A percentile compares a stretch with the other conserved stretches of the same genome.
These are phyloP conservation scores for Gonatopus flavifemur DNA, from an alignment of 1,140 invertebrate genomes.

Conservation along the genomic window DNA sequence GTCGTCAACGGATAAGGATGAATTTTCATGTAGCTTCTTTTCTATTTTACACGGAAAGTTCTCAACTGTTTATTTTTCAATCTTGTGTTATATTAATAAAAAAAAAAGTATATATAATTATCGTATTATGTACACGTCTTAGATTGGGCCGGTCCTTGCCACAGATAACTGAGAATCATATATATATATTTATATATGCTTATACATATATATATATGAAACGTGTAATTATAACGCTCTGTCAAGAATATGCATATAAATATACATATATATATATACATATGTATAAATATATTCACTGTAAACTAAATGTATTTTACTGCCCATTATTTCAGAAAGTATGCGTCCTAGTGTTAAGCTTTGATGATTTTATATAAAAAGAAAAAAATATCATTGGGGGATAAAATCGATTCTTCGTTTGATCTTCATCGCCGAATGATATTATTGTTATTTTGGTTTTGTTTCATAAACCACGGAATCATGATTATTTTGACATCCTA, in stretches of 20 bases:
- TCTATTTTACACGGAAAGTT: neutral
- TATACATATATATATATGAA: constrained; percentile 19
- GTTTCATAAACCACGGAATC: no score
- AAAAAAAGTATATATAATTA: no score
- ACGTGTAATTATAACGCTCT: constrained; percentile 9
- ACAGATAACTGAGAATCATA: constrained; percentile 18
- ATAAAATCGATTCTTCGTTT: no score
- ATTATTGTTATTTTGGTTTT: no score
- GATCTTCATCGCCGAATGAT: no score
- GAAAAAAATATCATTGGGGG: no score
- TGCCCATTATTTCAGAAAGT: constrained; percentile 19
- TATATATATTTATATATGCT: constrained; percentile 12
- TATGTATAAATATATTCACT: constrained; percentile 15
- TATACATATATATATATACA: no score
- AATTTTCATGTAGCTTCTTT: no score
- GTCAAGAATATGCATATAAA: constrained; percentile 12
- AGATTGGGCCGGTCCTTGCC: constrained; percentile 31
- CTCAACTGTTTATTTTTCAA: no score
- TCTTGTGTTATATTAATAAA: constrained; percentile 1
- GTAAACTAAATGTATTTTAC: constrained; percentile 29
- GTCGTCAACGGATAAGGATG: no score
- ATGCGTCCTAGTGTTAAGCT: constrained; percentile 12
- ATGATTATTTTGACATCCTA: no score
- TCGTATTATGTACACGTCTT: constrained; percentile 3
- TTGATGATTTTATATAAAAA: no score